These are phyloP conservation scores for Nesidiocoris tenuis DNA, from an alignment of 2,888 invertebrate genomes.

Conservation along the genomic window DNA sequence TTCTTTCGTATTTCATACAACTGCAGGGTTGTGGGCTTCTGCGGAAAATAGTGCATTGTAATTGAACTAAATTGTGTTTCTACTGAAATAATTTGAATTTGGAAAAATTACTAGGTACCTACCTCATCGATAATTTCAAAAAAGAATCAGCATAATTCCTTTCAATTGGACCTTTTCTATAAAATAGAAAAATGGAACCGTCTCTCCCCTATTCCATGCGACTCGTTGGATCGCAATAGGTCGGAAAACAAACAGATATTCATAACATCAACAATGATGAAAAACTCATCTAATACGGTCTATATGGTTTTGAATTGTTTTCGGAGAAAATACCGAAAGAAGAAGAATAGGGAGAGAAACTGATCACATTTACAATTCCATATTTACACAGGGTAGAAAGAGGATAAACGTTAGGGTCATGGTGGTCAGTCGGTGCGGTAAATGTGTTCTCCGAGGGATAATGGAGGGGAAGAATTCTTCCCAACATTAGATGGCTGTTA, in stretches of 20 bases:
- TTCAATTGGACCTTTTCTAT: not conserved
- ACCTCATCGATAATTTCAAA: too few species aligned
- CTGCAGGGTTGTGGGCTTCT: too few species aligned
- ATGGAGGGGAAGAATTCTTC: not conserved
- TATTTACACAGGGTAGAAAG: not conserved
- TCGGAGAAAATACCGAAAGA: not conserved
- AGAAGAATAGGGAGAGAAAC: not conserved
- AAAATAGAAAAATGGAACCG: not conserved
- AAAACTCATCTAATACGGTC: not conserved
- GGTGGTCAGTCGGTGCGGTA: not conserved
- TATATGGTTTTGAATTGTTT: not conserved
- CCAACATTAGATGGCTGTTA: too few species aligned
- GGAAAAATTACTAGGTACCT: too few species aligned
- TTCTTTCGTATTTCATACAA: too few species aligned
- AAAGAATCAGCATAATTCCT: too few species aligned
- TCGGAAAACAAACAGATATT: too few species aligned
- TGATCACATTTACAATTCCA: not conserved
- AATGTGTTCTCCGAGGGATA: not conserved
- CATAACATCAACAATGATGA: not conserved
- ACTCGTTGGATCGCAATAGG: not conserved
- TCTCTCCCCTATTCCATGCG: not conserved
- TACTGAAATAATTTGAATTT: too few species aligned
- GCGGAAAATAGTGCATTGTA: too few species aligned
- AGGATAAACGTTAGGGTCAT: not conserved
- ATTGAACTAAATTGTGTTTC: too few species aligned